Base-by-base conservation (phyloP, 2,888 invertebrate species). In the Boloria euphrosyne region DNA sequence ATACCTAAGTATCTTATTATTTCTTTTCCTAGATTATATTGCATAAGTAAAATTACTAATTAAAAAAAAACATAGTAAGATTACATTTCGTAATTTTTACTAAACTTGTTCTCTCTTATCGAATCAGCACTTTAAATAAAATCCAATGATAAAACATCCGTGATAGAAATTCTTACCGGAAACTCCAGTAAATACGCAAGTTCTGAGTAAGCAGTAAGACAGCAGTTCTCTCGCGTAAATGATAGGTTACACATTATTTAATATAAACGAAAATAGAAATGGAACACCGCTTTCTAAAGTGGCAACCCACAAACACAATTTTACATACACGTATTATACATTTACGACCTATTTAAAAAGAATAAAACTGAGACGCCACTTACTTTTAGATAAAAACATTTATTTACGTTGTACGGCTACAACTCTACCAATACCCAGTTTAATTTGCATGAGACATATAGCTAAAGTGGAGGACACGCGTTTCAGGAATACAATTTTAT, bases 301-400 rank as follows among this genome's bases (percentile, higher is more conserved):
- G 59, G 46, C 50, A 66, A 63, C 59, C 62, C 55, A 38, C 62
- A 69, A 66, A 68, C 65, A 59, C 44, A 57, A 52, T 62, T 68
- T 49, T 57, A 53, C 47, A 49, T 22, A 58, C 43, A 53, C n/a
- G n/a, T n/a, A n/a, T n/a, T n/a, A n/a, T n/a, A n/a, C 49, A 59
- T 68, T 65, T 59, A 68, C 62, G 68, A 65, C 58, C 65, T 65
- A 65, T 68, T 65, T 65, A 44, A 68, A 65, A 65, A 53, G 13
- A 65, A 65, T 68, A 68, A 68, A 68, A 65, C 52, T 58, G 43
- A 57, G 43, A 58, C 54, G 7, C 31, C 31, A 59, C 43, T 54
- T 49, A 63, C 49, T 51, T 66, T 57, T 43, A 51, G 18, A 52
- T 63, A 67, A 64, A 60, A 16, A 59, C 53, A 46, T 62, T 65